A percentile compares a stretch with the other conserved stretches of the same genome.
phyloP scores from a whole-genome alignment of 2,113 vertebrate genomes.

The Smithornis capensis region DNA sequence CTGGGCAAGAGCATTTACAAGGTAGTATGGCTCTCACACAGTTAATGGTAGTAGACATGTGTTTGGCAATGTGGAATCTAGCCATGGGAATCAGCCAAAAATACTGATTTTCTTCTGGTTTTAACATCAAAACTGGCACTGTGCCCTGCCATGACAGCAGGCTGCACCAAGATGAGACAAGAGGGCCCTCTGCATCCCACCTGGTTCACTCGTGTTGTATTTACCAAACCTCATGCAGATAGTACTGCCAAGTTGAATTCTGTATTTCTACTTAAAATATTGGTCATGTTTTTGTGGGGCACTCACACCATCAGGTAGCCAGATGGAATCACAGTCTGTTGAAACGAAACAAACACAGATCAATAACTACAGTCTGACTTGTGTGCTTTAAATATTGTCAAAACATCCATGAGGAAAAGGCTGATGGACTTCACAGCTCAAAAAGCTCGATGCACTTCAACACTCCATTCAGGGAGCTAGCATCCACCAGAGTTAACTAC shows the following conservation, averaged over 20 bases:
- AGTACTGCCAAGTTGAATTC: background rate
- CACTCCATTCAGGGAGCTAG: background rate
- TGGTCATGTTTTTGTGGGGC: slow-evolving; percentile 6
- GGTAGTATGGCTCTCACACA: background rate
- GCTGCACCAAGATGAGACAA: background rate
- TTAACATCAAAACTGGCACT: background rate
- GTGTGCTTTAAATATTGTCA: slow-evolving; percentile 41
- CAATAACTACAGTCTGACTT: slow-evolving; percentile 26
- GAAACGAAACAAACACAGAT: slow-evolving; percentile 51
- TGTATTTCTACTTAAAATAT: background rate
- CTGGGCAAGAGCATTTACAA: background rate
- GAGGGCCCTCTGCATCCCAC: background rate
- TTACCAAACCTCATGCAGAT: background rate
- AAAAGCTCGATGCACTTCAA: slow-evolving; percentile 5
- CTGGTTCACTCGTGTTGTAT: background rate
- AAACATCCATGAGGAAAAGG: slow-evolving; percentile 9
- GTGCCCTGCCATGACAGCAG: background rate
- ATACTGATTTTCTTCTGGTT: background rate
- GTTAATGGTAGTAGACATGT: background rate
- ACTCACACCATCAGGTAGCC: slow-evolving; percentile 55
- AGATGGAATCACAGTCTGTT: slow-evolving; percentile 53
- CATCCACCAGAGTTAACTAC: slow-evolving; percentile 34
- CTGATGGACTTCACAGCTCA: slow-evolving; percentile 26
- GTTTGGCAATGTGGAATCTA: background rate
- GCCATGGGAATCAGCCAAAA: background rate